phyloP scores from a whole-genome alignment of 2,113 vertebrate species.

The Gnathonemus echidnorhynchus region DNA sequence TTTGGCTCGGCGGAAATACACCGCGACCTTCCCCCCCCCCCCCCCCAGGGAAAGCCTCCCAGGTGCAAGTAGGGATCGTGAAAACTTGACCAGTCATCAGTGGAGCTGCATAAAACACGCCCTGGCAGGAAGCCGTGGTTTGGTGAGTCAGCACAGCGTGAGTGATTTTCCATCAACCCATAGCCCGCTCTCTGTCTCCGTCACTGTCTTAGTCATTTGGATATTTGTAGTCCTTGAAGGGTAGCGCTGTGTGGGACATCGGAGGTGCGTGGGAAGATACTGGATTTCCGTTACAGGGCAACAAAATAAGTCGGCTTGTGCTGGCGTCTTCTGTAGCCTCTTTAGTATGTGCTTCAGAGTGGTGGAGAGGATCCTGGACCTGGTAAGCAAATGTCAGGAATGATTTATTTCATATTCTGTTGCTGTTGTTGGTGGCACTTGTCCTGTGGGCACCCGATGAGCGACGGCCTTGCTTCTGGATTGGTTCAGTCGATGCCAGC shows the following conservation, averaged over 20 bases:
- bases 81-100: slow-evolving; percentile 63
- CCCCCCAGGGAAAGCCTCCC: slow-evolving; percentile 19
- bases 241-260: slow-evolving; percentile 27
- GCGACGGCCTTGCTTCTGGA: neutral
- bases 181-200: slow-evolving; percentile 35
- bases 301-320: slow-evolving; percentile 25
- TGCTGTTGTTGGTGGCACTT: neutral
- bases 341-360: neutral
- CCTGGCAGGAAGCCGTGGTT: slow-evolving; percentile 58
- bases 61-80: slow-evolving; percentile 50
- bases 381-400: slow-evolving; percentile 11
- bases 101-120: slow-evolving; percentile 63
- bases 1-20: neutral
- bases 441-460: neutral
- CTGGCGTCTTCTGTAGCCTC: neutral
- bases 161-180: slow-evolving; percentile 51
- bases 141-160: slow-evolving; percentile 59
- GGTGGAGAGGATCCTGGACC: neutral
- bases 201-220: slow-evolving; percentile 42
- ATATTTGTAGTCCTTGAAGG: slow-evolving; percentile 39
- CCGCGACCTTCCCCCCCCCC: slow-evolving; percentile 29
- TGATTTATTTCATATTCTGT: neutral
- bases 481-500: neutral
- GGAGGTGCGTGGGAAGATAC: slow-evolving; percentile 30
- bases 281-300: slow-evolving; percentile 28